These are phyloP conservation scores for Scaptomyza cyrtandrae DNA, from an alignment of 2,888 invertebrate species.

Conservation along the genomic window DNA sequence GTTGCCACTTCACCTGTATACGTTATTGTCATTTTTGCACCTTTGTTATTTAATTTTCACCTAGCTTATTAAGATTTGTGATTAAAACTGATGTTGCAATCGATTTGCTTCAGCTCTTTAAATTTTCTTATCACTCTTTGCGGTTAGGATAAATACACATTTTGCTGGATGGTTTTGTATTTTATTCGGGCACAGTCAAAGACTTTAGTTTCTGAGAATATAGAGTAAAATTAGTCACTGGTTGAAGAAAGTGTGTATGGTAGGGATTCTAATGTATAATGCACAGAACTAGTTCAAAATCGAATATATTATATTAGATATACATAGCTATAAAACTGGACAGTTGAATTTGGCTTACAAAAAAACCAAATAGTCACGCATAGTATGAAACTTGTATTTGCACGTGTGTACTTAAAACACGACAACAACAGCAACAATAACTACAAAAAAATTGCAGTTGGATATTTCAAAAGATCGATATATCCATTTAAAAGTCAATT, in stretches of 20 bases:
- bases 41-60: slow-evolving; percentile 19
- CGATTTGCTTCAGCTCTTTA: slow-evolving; percentile 7
- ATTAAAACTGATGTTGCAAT: slow-evolving; percentile 13
- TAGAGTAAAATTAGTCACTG: not conserved
- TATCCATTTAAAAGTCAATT: slow-evolving; percentile 43
- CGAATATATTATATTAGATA: not conserved
- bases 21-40: slow-evolving; percentile 90
- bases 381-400: not conserved
- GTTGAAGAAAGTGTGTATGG: not conserved
- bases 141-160: slow-evolving; percentile 42
- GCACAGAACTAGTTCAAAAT: not conserved
- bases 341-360: not conserved
- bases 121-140: slow-evolving; percentile 38
- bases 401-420: not conserved
- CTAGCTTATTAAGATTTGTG: slow-evolving; percentile 40
- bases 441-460: slow-evolving; percentile 29
- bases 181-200: slow-evolving; percentile 4
- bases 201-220: not conserved
- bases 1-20: slow-evolving; percentile 95
- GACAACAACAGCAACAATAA: slow-evolving; percentile 9
- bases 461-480: slow-evolving; percentile 41
- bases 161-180: slow-evolving; percentile 16
- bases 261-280: not conserved
- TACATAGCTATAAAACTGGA: no score
- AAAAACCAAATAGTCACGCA: not conserved